Base-by-base conservation (phyloP, 2,888 invertebrate genomes). In the Amaurobius ferox region DNA sequence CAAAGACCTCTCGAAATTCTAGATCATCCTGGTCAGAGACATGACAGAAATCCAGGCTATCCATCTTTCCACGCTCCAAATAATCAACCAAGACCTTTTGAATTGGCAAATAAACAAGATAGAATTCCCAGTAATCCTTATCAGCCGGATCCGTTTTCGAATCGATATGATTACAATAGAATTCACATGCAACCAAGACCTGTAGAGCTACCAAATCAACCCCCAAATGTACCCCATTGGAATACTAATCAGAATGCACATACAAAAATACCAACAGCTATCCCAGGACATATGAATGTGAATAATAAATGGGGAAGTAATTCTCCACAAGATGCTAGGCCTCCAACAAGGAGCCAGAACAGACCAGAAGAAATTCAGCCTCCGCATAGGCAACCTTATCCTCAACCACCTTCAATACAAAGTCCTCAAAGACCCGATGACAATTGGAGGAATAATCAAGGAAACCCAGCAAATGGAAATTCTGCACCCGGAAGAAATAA, bases 1-100 rank as follows among this genome's bases (percentile, higher is more conserved):
- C 86, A 86, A 66, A 68, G 79, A n/a, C 86, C 86, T 23, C 55
- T 86, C 11, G 86, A 86, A 76, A 79, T 86, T 26, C 29, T 86
- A 28, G 86, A 86, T 16, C 64, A 76, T 62, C 79, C 86, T 1
- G 68, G 35, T 28, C 62, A 74, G 19, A 74, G 79, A 30, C 68
- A 76, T 26, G 74, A 74, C 28, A 67, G 78, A 26, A 70, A 62
- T 44, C 72, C 78, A 7, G 19, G 44, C 48, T 85, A 61, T 35
- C 64, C 64, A 0, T 44, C 76, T 26, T 40, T 44, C 1, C 39
- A 70, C 5, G 40, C 61, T n/a, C 55, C 70, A 16, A 79, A 32
- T 23, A 79, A 73, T 35, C 79, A 86, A 26, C 74, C 79, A 23
- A 68, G 79, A 40, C 86, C 86, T 28, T n/a, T 79, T 11, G 86